A percentile compares a stretch with the other conserved stretches of the same genome.
These are phyloP conservation scores for Phocoena sinus DNA, from an alignment of 2,113 vertebrate species.

Conservation along the genomic window DNA sequence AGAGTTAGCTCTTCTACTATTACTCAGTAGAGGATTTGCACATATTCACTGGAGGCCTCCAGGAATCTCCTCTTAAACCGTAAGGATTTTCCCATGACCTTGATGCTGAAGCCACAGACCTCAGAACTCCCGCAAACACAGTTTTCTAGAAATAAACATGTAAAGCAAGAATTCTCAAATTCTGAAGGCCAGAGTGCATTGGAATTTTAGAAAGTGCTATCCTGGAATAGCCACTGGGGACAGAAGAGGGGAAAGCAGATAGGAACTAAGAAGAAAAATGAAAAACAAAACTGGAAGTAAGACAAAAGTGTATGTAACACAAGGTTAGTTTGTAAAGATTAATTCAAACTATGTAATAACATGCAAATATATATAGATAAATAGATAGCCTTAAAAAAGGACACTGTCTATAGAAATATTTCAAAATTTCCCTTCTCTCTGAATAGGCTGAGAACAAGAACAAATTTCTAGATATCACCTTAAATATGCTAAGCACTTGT, in stretches of 20 bases:
- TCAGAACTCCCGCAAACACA: neutral
- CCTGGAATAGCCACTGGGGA: neutral
- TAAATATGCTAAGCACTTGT: neutral
- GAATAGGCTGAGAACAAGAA: neutral
- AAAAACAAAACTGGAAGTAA: neutral
- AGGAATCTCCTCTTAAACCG: neutral
- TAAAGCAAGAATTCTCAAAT: neutral
- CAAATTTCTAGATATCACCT: neutral
- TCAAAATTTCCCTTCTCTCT: neutral
- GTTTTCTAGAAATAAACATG: constrained; percentile 59
- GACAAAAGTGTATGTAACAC: neutral
- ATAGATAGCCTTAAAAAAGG: neutral
- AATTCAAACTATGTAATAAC: neutral
- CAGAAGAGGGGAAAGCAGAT: neutral
- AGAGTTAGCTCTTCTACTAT: neutral
- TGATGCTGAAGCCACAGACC: neutral
- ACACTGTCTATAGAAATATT: neutral
- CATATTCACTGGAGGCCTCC: neutral
- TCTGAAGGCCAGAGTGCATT: neutral
- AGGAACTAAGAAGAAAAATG: neutral
- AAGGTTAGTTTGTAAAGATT: neutral
- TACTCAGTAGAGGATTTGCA: neutral
- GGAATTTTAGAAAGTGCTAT: constrained; percentile 37
- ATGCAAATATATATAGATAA: neutral
- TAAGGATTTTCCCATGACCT: constrained; percentile 41